Base-by-base conservation (phyloP, 2,888 invertebrate genomes). In the Lochmaea capreae region DNA sequence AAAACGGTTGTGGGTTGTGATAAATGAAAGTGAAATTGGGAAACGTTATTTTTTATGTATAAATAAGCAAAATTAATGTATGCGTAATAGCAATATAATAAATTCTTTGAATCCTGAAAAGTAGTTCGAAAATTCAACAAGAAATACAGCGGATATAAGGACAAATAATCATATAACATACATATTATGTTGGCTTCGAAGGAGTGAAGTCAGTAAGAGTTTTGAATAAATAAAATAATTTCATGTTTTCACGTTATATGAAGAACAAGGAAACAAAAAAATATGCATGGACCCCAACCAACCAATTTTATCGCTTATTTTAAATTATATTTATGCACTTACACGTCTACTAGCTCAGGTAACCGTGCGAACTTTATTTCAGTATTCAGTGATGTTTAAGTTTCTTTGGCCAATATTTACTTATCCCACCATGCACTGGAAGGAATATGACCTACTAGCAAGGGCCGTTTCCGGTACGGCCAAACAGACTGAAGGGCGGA, bases 401-500 rank as follows among this genome's bases (percentile, higher is more conserved):
- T 72, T 75, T 67, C 67, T 67, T 77, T 66, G 67, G 22, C 74
- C 59, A 77, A 81, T 81, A 82, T 82, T 81, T 82, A 77, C 79
- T 79, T 82, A 81, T 82, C 82, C 81, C 81, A 82, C 80, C 79
- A 77, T 75, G 22, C 39, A 18, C 62, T 69, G 62, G 69, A 74
- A 75, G 67, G 69, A 73, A 76, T 81, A 80, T 79, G 80, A 80
- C 80, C 80, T 63, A 63, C 62, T 63, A 63, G 33, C 78, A 81
- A 78, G 79, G 81, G 80, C 79, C 79, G 77, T 78, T 80, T 82
- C 81, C 83, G 79, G 81, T 73, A 65, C 65, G 16, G 71, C 61
- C 58, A 22, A 18, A 33, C 14, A 42, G 43, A 14, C 42, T 59
- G 67, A 76, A 72, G 77, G 76, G 82, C 81, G 82, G 82, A 83